Evolutionary conservation across 1,140 invertebrate genomes (phyloP).

Genomic region (Armadillidium nasatum): DNA sequence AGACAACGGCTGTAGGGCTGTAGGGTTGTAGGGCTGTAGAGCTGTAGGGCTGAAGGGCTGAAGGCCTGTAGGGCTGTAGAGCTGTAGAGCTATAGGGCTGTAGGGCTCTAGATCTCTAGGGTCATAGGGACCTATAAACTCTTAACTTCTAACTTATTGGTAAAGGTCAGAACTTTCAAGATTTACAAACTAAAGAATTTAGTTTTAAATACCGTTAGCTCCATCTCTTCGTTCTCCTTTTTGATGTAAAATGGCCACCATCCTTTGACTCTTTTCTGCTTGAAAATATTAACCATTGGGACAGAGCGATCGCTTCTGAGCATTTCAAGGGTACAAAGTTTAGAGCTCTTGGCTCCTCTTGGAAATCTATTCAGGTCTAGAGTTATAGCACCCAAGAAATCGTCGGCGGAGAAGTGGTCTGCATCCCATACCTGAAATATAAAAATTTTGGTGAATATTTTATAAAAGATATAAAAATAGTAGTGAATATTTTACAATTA

Average conservation of each 20-base stretch:
- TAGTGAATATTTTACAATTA: too few relatives aligned
- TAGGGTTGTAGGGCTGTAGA: too few relatives aligned
- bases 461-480: too few relatives aligned
- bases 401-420: slow-evolving; percentile 84
- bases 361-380: slow-evolving; percentile 75
- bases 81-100: too few relatives aligned
- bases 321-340: slow-evolving; percentile 77
- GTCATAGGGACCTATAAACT: too few relatives aligned
- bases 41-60: too few relatives aligned
- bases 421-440: slow-evolving; percentile 80
- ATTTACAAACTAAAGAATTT: neutral
- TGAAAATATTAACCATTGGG: slow-evolving; percentile 83
- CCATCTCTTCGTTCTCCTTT: slow-evolving; percentile 80
- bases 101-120: too few relatives aligned
- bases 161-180: too few relatives aligned
- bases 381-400: slow-evolving; percentile 77
- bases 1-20: too few relatives aligned
- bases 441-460: neutral
- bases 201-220: slow-evolving; percentile 64
- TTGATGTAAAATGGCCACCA: slow-evolving; percentile 91
- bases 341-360: slow-evolving; percentile 72
- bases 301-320: slow-evolving; percentile 73
- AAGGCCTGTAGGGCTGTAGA: too few relatives aligned
- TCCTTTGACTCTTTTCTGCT: slow-evolving; percentile 82
- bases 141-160: too few relatives aligned